Conservation (phyloP, 2,888 invertebrate genomes). For the Stenoptilia bipunctidactyla region DNA sequence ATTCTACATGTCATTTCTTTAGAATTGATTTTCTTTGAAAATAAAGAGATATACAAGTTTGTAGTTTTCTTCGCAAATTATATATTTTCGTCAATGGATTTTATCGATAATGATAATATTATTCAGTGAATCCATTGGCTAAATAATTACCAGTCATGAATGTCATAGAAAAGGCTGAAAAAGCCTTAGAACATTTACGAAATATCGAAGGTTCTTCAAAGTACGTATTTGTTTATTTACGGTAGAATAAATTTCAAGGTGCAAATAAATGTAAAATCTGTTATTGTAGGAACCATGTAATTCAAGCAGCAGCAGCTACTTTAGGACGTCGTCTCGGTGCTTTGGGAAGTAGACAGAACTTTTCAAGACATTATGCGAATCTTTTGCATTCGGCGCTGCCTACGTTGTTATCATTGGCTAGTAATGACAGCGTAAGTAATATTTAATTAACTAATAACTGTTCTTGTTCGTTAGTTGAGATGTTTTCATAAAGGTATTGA, state of each 20-base stretch:
- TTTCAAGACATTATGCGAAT: slow-evolving; percentile 52
- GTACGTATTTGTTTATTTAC: slow-evolving; percentile 26
- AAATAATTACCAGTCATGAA: slow-evolving; percentile 35
- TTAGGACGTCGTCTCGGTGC: slow-evolving; percentile 56
- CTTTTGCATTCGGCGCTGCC: slow-evolving; percentile 51
- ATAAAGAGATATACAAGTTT: too few species aligned
- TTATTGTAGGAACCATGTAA: slow-evolving; percentile 49
- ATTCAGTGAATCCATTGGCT: too few species aligned
- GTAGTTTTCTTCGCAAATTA: too few species aligned
- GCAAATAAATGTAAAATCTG: slow-evolving; percentile 5
- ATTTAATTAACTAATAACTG: too few species aligned
- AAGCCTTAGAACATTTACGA: slow-evolving; percentile 56
- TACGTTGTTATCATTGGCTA: slow-evolving; percentile 49
- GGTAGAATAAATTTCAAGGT: neutral
- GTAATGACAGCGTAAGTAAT: slow-evolving; percentile 63
- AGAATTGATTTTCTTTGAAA: too few species aligned
- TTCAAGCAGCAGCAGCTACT: slow-evolving; percentile 55
- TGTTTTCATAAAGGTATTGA: too few species aligned
- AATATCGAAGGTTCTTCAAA: slow-evolving; percentile 44
- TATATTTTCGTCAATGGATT: too few species aligned
- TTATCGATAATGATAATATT: too few species aligned
- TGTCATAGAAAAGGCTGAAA: slow-evolving; percentile 60
- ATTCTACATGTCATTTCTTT: too few species aligned
- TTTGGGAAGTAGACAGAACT: slow-evolving; percentile 50
- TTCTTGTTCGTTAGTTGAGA: too few species aligned